These are phyloP conservation scores for Glareola pratincola DNA, from an alignment of 2,113 vertebrate genomes.

Conservation along the genomic window DNA sequence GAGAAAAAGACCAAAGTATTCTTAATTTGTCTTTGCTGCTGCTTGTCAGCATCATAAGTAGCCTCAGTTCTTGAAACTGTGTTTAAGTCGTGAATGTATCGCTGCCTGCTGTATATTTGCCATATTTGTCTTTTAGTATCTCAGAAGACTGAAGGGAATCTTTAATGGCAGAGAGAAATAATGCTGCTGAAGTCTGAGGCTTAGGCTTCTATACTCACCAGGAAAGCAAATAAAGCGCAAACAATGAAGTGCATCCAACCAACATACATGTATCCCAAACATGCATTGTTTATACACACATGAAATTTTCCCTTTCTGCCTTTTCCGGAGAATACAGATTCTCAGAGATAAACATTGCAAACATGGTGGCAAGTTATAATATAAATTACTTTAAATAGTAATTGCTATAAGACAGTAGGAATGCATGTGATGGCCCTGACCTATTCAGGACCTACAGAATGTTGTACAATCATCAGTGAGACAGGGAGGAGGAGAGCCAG, in stretches of 20 bases:
- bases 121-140: neutral
- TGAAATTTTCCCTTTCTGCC: neutral
- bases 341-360: neutral
- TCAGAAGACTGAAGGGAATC: neutral
- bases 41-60: neutral
- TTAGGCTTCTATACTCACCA: neutral
- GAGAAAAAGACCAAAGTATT: neutral
- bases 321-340: neutral
- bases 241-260: fast-evolving
- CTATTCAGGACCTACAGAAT: neutral
- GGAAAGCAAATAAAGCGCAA: neutral
- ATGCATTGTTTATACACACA: neutral
- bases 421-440: neutral
- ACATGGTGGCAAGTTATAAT: neutral
- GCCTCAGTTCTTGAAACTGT: neutral
- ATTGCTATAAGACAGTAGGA: neutral
- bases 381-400: neutral
- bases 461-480: neutral
- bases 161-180: neutral
- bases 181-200: neutral
- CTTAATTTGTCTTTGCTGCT: neutral
- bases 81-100: neutral
- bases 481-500: neutral
- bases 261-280: neutral
- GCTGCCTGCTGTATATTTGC: neutral